Base-by-base conservation (phyloP, 2,797 vertebrate genomes). In the Clarias fuscus region DNA sequence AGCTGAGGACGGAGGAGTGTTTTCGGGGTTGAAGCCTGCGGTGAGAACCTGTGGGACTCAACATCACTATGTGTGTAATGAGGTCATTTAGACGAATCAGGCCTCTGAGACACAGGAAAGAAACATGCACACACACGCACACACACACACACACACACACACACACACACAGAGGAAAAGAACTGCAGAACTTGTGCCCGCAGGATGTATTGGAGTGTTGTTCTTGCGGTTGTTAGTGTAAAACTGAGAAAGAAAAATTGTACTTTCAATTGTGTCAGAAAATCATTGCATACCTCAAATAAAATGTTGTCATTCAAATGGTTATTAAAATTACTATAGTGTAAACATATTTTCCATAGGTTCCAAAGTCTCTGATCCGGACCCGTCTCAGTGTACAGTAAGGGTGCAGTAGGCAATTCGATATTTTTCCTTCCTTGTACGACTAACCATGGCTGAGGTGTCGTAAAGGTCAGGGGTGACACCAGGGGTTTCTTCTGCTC, bases 111-210 rank as follows among this genome's bases (percentile, higher is more conserved):
- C 56, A 59, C 22, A 80, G 30, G 20, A 67, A 11, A n/a, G 5
- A 67, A 67, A n/a, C 72, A 37, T 24, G n/a, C 72, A 56, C 72
- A 76, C 37, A 76, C 75, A 30, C 73, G 56, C 72, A 76, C 37
- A 76, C 75, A 30, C 73, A 58, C 56, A 78, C 17, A 78, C 53
- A 78, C 17, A 78, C 75, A 73, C 22, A 58, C 56, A 78, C 56
- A 78, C 14, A 56, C 24, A 30, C 48, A 58, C 48, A 76, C 73
- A 76, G 24, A 56, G 22, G 15, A 22, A 56, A 11, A 53, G 13
- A 61, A 48, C 5, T 53, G 43, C 13, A 7, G 22, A 48, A 15
- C 53, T 53, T 53, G 6, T 75, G 13, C 40, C 33, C 33, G 10
- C 20, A 22, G 7, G 5, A 15, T 30, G 6, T 33, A 33, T 70